A percentile compares a stretch with the other conserved stretches of the same genome.
These are phyloP conservation scores for Aplysia californica DNA, from an alignment of 1,140 invertebrate species.

Conservation along the genomic window DNA sequence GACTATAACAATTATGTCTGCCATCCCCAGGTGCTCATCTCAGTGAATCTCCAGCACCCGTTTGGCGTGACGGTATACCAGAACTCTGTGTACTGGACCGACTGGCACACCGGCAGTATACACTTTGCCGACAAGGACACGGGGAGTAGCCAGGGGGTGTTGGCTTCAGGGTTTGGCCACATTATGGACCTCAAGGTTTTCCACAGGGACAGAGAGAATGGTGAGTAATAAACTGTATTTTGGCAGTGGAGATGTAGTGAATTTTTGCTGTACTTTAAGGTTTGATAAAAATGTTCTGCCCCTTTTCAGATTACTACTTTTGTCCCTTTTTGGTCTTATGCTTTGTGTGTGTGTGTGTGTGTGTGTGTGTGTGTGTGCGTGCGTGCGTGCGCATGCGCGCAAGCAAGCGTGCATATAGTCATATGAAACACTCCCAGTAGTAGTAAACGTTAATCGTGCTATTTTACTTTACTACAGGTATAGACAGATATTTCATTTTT, in stretches of 20 bases:
- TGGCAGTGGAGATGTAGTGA: background rate
- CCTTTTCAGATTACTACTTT: background rate
- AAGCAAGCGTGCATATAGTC: no score
- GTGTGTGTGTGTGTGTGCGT: no score
- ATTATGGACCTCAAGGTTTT: slow-evolving; percentile 90
- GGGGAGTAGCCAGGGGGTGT: slow-evolving; percentile 76
- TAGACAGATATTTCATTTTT: no score
- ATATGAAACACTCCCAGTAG: no score
- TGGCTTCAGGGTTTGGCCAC: slow-evolving; percentile 73
- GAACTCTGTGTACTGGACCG: slow-evolving; percentile 97
- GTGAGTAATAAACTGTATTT: slow-evolving; percentile 46
- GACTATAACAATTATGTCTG: no score
- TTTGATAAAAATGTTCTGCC: no score
- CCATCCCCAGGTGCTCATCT: slow-evolving; percentile 66
- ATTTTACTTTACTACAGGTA: no score
- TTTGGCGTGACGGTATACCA: slow-evolving; percentile 93
- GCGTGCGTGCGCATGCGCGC: no score
- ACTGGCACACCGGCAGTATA: slow-evolving; percentile 77
- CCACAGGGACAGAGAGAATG: slow-evolving; percentile 75
- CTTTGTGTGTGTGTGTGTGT: no score
- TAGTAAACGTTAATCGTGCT: no score
- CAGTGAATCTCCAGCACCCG: slow-evolving; percentile 80
- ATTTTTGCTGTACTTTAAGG: no score
- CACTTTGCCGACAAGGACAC: slow-evolving; percentile 75
- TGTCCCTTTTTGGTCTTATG: background rate